Evolutionary conservation across 2,113 vertebrate genomes (phyloP).

Genomic region (Syrrhaptes paradoxus): DNA sequence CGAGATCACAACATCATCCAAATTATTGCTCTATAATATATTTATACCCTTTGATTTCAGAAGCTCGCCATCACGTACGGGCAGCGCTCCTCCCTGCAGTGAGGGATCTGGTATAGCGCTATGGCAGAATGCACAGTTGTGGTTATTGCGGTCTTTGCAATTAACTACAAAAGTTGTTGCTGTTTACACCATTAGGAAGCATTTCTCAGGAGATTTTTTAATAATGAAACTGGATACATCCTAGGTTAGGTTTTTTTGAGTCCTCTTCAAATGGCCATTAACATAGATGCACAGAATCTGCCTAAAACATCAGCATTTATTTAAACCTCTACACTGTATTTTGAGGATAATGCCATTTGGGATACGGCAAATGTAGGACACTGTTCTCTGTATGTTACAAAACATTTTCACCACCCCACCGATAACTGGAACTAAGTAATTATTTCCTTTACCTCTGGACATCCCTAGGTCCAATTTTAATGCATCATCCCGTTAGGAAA

Average conservation of each 20-base stretch:
- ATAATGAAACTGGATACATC: not conserved
- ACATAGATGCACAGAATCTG: not conserved
- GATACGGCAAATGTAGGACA: not conserved
- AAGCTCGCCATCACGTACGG: not conserved
- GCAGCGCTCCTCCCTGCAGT: not conserved
- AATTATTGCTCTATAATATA: constrained; percentile 11
- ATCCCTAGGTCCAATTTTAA: not conserved
- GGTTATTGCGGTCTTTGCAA: not conserved
- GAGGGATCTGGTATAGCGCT: not conserved
- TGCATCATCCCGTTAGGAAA: not conserved
- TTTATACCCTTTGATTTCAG: constrained; percentile 2
- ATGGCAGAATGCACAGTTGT: not conserved
- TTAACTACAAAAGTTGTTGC: not conserved
- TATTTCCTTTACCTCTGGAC: not conserved
- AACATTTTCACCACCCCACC: not conserved
- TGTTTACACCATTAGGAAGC: not conserved
- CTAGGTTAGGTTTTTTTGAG: not conserved
- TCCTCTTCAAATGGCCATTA: not conserved
- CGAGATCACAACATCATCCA: constrained; percentile 20
- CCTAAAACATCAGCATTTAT: not conserved
- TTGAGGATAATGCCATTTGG: not conserved
- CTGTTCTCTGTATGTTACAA: not conserved
- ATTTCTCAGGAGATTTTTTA: not conserved
- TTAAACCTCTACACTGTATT: not conserved
- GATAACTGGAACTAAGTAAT: not conserved